Evolutionary conservation across 2,888 invertebrate genomes (phyloP), one percentile per base, ranked within the genome.

Genomic region (Callimorpha dominula): DNA sequence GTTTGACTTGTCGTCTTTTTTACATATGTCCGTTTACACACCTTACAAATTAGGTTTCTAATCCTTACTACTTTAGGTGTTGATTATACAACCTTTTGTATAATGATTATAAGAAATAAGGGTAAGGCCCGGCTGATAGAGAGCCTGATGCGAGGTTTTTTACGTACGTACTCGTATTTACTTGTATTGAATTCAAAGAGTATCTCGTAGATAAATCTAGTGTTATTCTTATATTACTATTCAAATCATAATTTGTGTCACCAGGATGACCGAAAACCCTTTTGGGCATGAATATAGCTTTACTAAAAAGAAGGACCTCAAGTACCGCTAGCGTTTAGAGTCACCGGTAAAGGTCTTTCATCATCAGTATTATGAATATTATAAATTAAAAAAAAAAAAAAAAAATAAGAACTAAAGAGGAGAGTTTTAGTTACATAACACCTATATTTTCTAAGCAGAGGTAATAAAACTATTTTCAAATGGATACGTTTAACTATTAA

Each of bases 1-100:
- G 57, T 69, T 73, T 72, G 62, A 67, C 64, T 62, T 68, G 57
- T 11, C 42, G 11, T 50, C 1, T 65, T 6, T 14, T 17, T 42
- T 43, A 17, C 4, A 20, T 3, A 46, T 46, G 9, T 46, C 43
- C 0, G 4, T 3, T 8, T 46, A 9, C 1, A 46, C 43, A 46
- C 9, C 9, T 31, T 31, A 31, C 2, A 31, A 31, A 31, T 31
- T 31, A 31, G 31, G 31, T 1, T 1, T 31, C 31, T 31, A 31
- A 2, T 31, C 31, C 31, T 31, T 31, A 31, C 31, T 31, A 31
- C 31, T 31, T 31, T 31, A 31, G 31, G 31, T 1, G 31, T 31
- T 31, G 31, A 31, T 31, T 31, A 31, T 31, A 31, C 31, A 31
- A 31, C 31, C 31, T 31, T 31, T 31, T 31, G 31, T 31, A 31